Percentiles rank a stretch among this genome's conserved stretches.
Conservation (phyloP, 2,888 invertebrate genomes). For the Agelastica alni region DNA sequence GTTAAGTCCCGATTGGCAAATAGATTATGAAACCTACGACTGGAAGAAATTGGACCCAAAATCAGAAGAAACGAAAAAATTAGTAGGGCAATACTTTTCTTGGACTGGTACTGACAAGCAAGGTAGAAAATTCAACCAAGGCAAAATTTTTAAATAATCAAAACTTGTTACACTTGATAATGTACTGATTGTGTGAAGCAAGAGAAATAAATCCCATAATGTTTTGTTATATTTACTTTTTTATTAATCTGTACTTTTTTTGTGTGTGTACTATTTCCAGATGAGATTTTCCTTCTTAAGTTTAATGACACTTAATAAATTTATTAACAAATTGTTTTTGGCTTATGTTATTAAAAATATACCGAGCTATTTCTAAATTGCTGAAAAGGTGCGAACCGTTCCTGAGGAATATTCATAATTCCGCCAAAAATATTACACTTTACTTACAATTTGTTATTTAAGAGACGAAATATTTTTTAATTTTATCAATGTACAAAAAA, state of each 20-base stretch:
- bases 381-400: no score
- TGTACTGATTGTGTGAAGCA: background rate
- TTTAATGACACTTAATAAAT: background rate
- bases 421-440: no score
- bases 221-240: background rate
- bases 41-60: constrained; percentile 93
- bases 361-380: no score
- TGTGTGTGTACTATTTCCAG: background rate
- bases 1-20: constrained; percentile 90
- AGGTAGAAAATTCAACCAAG: constrained; percentile 95
- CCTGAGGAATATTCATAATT: no score
- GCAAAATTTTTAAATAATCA: constrained; percentile 94
- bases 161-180: background rate
- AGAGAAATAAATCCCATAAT: background rate
- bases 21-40: constrained; percentile 94
- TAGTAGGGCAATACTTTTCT: constrained; percentile 87
- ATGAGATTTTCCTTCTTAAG: background rate
- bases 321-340: background rate
- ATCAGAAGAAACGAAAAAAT: constrained; percentile 78
- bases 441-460: no score
- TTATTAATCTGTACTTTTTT: background rate
- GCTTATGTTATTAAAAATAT: no score
- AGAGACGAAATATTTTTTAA: no score
- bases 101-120: constrained; percentile 86
- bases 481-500: no score